Percentiles rank a stretch among this genome's conserved stretches.
Conservation (phyloP, 2,113 vertebrate genomes). For the Passer montanus region DNA sequence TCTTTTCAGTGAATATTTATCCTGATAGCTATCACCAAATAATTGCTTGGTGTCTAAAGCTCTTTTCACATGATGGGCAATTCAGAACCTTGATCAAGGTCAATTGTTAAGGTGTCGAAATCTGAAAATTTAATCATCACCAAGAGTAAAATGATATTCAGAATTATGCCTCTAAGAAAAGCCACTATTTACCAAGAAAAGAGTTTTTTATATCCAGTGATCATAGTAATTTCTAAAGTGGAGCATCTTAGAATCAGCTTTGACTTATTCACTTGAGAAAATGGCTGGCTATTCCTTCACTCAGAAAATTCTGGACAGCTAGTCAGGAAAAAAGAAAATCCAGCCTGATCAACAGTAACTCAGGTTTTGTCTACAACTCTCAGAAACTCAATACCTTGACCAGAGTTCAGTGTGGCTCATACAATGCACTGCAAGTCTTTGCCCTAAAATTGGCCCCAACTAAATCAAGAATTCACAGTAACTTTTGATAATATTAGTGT, state of each 20-base stretch:
- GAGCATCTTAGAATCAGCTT: constrained; percentile 59
- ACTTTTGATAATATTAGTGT: not conserved
- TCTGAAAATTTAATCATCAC: constrained; percentile 67
- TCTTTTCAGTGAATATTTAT: constrained; percentile 37
- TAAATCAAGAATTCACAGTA: not conserved
- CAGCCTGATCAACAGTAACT: not conserved
- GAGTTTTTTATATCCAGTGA: constrained; percentile 55
- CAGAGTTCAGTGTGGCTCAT: not conserved
- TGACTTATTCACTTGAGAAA: constrained; percentile 64
- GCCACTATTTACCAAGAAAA: constrained; percentile 48
- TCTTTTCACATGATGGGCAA: constrained; percentile 41
- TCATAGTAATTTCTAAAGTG: constrained; percentile 70
- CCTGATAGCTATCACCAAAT: constrained; percentile 68
- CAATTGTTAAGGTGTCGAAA: constrained; percentile 65
- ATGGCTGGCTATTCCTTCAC: constrained; percentile 16
- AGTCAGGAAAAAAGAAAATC: constrained; percentile 43
- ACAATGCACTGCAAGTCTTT: not conserved
- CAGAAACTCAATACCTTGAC: not conserved
- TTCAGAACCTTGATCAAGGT: constrained; percentile 74
- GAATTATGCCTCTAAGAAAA: constrained; percentile 68
- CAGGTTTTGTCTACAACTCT: not conserved
- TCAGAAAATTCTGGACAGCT: constrained; percentile 32
- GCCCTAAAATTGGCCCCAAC: not conserved
- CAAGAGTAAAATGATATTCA: constrained; percentile 54
- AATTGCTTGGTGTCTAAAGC: constrained; percentile 75